Evolutionary conservation across 2,888 invertebrate species (phyloP), one percentile per base, ranked within the genome.

Genomic region (Petrophora chlorosata): DNA sequence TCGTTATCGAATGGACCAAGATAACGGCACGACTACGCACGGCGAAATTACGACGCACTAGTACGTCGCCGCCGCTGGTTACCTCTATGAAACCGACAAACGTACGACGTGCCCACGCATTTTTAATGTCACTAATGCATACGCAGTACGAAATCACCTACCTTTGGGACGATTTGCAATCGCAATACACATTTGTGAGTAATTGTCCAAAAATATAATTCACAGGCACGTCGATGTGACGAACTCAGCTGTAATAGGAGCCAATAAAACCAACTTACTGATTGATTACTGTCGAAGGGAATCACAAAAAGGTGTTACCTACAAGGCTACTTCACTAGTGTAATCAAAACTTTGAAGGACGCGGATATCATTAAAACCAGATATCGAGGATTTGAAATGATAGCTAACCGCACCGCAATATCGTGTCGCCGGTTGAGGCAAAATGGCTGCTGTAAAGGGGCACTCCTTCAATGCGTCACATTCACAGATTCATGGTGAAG

Each of bases 401-500:
- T 59, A 56, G 66, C 61, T 75, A 85, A 85, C 82, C 86, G 76
- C 89, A 79, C 86, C 76, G 80, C 75, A 76, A 82, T 82, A 87
- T 85, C 87, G 90, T 90, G 90, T 85, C 82, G 90, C 90, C 90
- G 90, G 90, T 71, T 80, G 79, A 74, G 73, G 87, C 90, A 91
- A 90, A 91, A 91, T 91, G 91, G 91, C 91, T 91, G 91, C 90
- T 90, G 81, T 79, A 73, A 39, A 85, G 76, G 82, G 91, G 85
- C 92, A 92, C 92, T 92, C 92, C 92, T 91, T 88, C 87, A 80
- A 91, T 92, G 92, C 92, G 92, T 92, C 92, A 92, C 90, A 90
- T 76, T 84, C 84, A 86, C 86, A 80, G 72, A 76, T 77, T 75
- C 72, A 68, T 71, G 62, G 66, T 52, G 56, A 73, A 60, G 66